phyloP scores from a whole-genome alignment of 2,797 vertebrate genomes.

The Lacerta bilineata region DNA sequence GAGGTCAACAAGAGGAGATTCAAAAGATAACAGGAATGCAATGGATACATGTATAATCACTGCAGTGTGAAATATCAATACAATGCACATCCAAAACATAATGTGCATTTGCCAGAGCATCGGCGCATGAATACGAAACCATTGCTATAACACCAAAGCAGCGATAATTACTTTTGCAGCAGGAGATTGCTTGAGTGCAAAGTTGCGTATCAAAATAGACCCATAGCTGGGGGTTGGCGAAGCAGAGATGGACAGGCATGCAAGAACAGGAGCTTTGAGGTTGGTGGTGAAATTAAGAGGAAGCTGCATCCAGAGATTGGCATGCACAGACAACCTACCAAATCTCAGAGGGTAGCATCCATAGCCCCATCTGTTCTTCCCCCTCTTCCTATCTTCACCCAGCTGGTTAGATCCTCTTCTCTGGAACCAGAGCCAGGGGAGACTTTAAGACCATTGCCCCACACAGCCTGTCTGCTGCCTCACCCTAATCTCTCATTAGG shows the following conservation, averaged over 20 bases:
- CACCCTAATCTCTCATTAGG: neutral
- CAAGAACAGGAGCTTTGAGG: neutral
- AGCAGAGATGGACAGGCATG: too few relatives aligned
- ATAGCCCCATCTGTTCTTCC: too few relatives aligned
- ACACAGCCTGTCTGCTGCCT: neutral
- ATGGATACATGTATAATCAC: neutral
- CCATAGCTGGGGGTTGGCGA: neutral
- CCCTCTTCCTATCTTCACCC: neutral
- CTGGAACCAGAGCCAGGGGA: too few relatives aligned
- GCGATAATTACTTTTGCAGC: neutral
- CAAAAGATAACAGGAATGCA: neutral
- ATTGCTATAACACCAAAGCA: neutral
- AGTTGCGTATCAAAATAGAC: neutral
- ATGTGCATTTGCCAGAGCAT: neutral
- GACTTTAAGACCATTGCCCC: neutral
- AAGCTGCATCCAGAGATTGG: neutral
- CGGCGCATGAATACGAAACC: neutral
- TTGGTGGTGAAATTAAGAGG: neutral
- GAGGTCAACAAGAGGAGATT: neutral
- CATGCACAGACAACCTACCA: too few relatives aligned
- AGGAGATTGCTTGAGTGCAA: neutral
- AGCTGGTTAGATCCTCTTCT: neutral
- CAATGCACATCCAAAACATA: neutral
- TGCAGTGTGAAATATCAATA: neutral
- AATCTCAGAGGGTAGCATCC: neutral